Base-by-base conservation (phyloP, 2,888 invertebrate genomes). In the Tiliacea aurago region DNA sequence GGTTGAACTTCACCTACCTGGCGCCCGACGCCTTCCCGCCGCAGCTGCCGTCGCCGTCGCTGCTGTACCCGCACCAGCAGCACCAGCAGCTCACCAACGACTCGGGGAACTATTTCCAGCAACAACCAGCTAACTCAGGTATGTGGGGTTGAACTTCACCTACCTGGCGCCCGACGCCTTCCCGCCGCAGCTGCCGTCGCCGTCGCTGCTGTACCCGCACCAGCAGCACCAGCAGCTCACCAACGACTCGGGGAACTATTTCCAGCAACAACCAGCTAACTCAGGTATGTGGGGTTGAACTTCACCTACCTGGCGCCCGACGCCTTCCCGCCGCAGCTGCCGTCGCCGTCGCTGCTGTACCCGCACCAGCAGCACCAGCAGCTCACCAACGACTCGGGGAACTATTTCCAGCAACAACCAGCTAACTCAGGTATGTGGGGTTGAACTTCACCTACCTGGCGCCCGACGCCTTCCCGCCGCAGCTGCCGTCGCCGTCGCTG, bases 91-190 rank as follows among this genome's bases (percentile, higher is more conserved):
- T 90, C 84, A 67, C 73, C 78, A 86, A 88, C 71, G 92, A 91
- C 82, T 88, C 89, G 15, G 89, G 90, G 53, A 91, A 90, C 18
- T 93, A 92, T 91, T 94, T 92, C 89, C 93, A 93, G 83, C 91
- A 91, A 51, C 88, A 88, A 20, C 81, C 84, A 61, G 73, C 84
- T 20, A 88, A 87, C 72, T 85, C 86, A n/a, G n/a, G n/a, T n/a
- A n/a, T n/a, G n/a, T n/a, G n/a, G n/a, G n/a, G n/a, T n/a, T n/a
- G n/a, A n/a, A n/a, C n/a, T n/a, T n/a, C n/a, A n/a, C 89, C 85
- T 92, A 92, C 90, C 86, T 93, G 88, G 87, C 89, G 83, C 71
- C 70, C 13, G 47, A 11, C 74, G 74, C 89, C 41, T 91, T 90
- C 88, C 90, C 90, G 45, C 73, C 84, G 83, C 91, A 89, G 85